phyloP scores from a whole-genome alignment of 2,888 invertebrate genomes.

The Xestia xanthographa region DNA sequence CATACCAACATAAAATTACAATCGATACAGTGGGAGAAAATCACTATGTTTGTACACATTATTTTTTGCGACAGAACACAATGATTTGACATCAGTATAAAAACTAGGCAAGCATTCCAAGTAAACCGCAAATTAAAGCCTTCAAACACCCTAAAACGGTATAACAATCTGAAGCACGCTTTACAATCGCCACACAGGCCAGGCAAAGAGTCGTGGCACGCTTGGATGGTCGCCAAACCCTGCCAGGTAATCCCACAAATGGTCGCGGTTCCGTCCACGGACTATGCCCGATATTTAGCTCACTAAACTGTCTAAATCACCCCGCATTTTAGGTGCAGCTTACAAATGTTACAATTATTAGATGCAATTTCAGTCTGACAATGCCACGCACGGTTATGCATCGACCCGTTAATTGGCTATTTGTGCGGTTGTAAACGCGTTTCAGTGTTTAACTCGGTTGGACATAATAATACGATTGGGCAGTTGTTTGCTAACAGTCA shows the following conservation, averaged over 20 bases:
- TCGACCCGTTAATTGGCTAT: conserved; percentile 56
- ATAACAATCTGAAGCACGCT: conserved; percentile 43
- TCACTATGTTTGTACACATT: not conserved
- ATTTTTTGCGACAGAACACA: not conserved
- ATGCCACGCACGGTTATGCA: conserved; percentile 36
- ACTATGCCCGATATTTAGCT: conserved; percentile 69
- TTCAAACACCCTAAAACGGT: conserved; percentile 23
- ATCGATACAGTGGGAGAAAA: not conserved
- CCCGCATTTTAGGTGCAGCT: conserved; percentile 53
- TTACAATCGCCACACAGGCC: conserved; percentile 39
- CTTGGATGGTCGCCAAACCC: conserved; percentile 78
- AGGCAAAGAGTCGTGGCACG: conserved; percentile 61
- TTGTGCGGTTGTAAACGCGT: conserved; percentile 35
- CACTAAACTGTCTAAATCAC: conserved; percentile 62
- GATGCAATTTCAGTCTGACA: conserved; percentile 47
- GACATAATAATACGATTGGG: conserved; percentile 31
- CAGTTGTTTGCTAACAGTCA: conserved; percentile 39
- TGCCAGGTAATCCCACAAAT: conserved; percentile 78
- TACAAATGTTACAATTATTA: conserved; percentile 64
- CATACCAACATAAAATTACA: not conserved
- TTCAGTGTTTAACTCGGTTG: conserved; percentile 40
- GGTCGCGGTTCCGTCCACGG: conserved; percentile 71
- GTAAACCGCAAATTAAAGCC: conserved; percentile 27
- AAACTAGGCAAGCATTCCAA: not conserved
- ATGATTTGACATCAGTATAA: not conserved